phyloP scores from a whole-genome alignment of 2,797 vertebrate genomes.

The Fringilla coelebs region DNA sequence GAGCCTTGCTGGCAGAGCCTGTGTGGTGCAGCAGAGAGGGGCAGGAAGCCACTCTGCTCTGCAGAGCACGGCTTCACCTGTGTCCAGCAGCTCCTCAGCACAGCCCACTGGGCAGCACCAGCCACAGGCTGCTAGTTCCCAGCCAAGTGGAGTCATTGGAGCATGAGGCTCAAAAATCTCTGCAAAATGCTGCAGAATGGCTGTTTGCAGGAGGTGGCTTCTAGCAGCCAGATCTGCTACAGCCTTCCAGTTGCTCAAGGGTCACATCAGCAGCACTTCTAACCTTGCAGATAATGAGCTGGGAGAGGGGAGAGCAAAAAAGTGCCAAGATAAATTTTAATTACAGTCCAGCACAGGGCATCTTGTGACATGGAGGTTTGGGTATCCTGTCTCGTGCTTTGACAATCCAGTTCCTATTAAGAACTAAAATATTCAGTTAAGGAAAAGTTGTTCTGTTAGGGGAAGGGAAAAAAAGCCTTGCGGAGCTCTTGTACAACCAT shows the following conservation, averaged over 20 bases:
- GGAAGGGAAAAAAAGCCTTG: neutral
- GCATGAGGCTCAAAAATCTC: fast-evolving
- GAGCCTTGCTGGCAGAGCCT: neutral
- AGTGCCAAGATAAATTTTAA: neutral
- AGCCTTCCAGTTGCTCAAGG: neutral
- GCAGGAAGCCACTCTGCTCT: neutral
- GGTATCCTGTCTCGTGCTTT: neutral
- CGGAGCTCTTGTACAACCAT: neutral
- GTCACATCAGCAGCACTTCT: neutral
- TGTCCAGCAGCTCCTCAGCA: fast-evolving
- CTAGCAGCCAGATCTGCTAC: neutral
- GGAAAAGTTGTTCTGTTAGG: neutral
- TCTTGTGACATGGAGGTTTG: neutral
- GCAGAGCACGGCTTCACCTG: fast-evolving
- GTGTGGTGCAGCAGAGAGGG: neutral
- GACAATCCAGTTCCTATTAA: neutral
- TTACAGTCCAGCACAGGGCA: neutral
- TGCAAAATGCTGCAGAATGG: neutral
- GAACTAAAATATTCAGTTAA: neutral
- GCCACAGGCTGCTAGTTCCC: neutral
- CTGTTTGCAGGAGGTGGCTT: neutral
- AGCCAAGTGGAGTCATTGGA: neutral
- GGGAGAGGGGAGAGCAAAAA: neutral
- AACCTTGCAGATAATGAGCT: neutral
- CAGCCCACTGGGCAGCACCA: fast-evolving